Evolutionary conservation across 1,140 invertebrate species (phyloP).

Genomic region (Drosophila lini): DNA sequence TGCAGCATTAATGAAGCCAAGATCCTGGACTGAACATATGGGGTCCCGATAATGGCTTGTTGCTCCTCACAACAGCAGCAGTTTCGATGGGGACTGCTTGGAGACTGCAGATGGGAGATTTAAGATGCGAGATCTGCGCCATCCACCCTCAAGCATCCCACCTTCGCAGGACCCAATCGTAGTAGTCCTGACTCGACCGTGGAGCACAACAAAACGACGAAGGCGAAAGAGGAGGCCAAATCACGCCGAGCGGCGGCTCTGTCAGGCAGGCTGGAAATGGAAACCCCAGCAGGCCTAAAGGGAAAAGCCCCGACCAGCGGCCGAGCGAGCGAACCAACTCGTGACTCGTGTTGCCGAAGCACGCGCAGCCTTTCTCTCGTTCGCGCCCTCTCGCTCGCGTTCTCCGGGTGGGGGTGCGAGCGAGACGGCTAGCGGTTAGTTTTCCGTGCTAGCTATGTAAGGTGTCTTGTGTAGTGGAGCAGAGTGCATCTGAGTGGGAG

Average conservation of each 20-base stretch:
- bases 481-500: constrained; percentile 78
- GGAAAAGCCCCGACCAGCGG: constrained; percentile 55
- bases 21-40: constrained; percentile 10
- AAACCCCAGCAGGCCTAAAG: constrained; percentile 76
- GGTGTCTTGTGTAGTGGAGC: constrained; percentile 75
- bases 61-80: background rate
- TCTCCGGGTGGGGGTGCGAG: constrained; percentile 52
- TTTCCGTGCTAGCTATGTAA: constrained; percentile 72
- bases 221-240: constrained; percentile 38
- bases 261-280: constrained; percentile 61
- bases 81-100: background rate
- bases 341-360: constrained; percentile 62
- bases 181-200: constrained; percentile 1
- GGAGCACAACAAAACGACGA: constrained; percentile 27
- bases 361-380: constrained; percentile 65
- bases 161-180: constrained; percentile 35
- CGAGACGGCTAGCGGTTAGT: constrained; percentile 69
- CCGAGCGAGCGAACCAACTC: constrained; percentile 31
- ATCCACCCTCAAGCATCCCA: constrained; percentile 5
- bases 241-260: constrained; percentile 68
- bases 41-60: constrained; percentile 15
- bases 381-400: constrained; percentile 41
- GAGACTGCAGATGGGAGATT: background rate
- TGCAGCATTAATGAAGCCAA: constrained; percentile 8
- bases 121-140: background rate